Evolutionary conservation across 2,797 vertebrate genomes (phyloP), one percentile per base, ranked within the genome.

Genomic region (Periparus ater): DNA sequence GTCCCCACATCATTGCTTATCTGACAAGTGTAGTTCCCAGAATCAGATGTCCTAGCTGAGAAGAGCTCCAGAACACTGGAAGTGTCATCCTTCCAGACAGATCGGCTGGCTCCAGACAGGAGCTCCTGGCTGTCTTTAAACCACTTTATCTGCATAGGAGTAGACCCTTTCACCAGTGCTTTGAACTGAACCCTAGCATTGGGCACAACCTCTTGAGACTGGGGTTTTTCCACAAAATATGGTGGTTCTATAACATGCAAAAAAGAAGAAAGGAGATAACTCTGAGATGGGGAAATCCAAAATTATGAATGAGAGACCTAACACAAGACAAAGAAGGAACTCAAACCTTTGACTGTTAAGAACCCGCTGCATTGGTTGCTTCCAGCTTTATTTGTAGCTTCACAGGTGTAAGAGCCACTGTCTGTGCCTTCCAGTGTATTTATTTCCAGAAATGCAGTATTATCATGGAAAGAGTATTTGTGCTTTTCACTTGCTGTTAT

Each of bases 381-480:
- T 75, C 99, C 99, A 50, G 99, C 99, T 96, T 98, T 98, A 97
- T 99, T 99, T 82, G 98, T 98, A 82, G 99, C 99, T 66, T 98
- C 98, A 94, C 99, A 99, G n/a, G 98, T 99, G 36, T 99, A 99
- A 63, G 97, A 99, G 54, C 99, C 99, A 30, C 98, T 98, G 94
- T 99, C 99, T 95, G 97, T 97, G 80, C 98, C 98, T 97, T 98
- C 98, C 47, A 99, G 98, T 19, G 98, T 96, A 80, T 98, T 98
- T 97, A 99, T 99, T 97, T 99, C 99, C 97, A 99, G 98, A 97
- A 98, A 99, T 21, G 99, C 99, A 21, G 99, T 99, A 81, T 99
- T 99, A 96, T 99, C 99, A 96, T 99, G 99, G 96, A 99, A 99
- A 78, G 99, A 99, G 95, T 98, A 98, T 97, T 99, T 99, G 97